These are phyloP conservation scores for Mylabris phalerata DNA, from an alignment of 1,140 invertebrate genomes.

Conservation along the genomic window DNA sequence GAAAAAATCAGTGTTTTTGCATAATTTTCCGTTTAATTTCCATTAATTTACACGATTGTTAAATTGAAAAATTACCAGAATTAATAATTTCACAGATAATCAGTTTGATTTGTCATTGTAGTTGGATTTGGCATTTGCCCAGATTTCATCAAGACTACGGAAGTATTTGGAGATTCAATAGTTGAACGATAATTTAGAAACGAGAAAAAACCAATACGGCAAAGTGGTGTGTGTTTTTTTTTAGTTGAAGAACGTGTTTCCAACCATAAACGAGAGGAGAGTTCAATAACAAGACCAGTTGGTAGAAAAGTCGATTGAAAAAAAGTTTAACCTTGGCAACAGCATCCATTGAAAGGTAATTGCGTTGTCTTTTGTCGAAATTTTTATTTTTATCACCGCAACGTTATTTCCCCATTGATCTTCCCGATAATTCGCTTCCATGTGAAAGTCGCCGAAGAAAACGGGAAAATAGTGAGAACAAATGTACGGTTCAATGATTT, in stretches of 20 bases:
- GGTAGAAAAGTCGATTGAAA: neutral
- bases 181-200: neutral
- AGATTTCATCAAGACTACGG: slow-evolving; percentile 8
- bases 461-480: neutral
- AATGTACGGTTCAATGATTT: too few relatives aligned
- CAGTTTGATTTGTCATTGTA: slow-evolving; percentile 3
- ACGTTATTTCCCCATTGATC: neutral
- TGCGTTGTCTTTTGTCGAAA: slow-evolving; percentile 14
- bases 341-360: slow-evolving; percentile 9
- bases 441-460: neutral
- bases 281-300: neutral
- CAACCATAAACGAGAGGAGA: neutral
- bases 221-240: too few relatives aligned
- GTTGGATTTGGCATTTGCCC: slow-evolving; percentile 10
- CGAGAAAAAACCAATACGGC: neutral
- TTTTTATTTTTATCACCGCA: neutral
- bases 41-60: too few relatives aligned
- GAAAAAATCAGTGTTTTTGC: neutral
- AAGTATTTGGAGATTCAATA: slow-evolving; percentile 7
- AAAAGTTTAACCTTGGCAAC: slow-evolving; percentile 13
- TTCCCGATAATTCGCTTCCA: slow-evolving; percentile 5
- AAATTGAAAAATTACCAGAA: too few relatives aligned
- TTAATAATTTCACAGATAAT: too few relatives aligned
- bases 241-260: too few relatives aligned
- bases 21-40: too few relatives aligned